Evolutionary conservation across 2,113 vertebrate species (phyloP), one percentile per base, ranked within the genome.

Genomic region (Setophaga petechia): DNA sequence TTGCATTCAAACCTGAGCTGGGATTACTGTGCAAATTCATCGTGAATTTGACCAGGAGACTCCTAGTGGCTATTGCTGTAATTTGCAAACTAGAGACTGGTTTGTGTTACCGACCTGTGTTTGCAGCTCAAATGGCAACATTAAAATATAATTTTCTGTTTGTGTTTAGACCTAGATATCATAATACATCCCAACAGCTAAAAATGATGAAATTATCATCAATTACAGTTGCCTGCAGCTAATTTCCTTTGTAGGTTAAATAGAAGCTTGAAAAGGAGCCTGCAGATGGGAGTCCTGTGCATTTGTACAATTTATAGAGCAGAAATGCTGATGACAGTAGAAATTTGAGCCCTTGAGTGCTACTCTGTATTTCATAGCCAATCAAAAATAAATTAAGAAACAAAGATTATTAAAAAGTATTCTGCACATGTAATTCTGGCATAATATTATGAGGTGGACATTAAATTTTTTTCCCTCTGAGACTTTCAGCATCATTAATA

Each of bases 371-470:
- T 98, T 99, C 97, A 97, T 96, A 97, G 95, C 98, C 98, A 98
- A 98, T 98, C 98, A 98, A 98, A 98, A 97, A 97, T 98, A 98
- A 98, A 98, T 98, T 98, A 98, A 98, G 98, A 98, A 98, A 98
- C 97, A 95, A 97, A 97, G 97, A 97, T 98, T 98, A 98, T 98
- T 98, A 98, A 98, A 98, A 98, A 97, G 92, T 95, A 97, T 97
- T 98, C 95, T 97, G 93, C 92, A 90, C 95, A 49, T 97, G 95
- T 97, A 97, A 97, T 97, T 96, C 87, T 91, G 94, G 96, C 96
- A 96, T 96, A 97, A 97, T 97, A 93, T 97, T 97, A 97, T 92
- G 96, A 94, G 97, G 96, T 97, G 95, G 94, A 97, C 96, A 92
- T 98, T 96, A 97, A 97, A 93, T 95, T 92, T 92, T 89, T 96